Conservation (phyloP, 2,113 vertebrate genomes). For the Clupea harengus region DNA sequence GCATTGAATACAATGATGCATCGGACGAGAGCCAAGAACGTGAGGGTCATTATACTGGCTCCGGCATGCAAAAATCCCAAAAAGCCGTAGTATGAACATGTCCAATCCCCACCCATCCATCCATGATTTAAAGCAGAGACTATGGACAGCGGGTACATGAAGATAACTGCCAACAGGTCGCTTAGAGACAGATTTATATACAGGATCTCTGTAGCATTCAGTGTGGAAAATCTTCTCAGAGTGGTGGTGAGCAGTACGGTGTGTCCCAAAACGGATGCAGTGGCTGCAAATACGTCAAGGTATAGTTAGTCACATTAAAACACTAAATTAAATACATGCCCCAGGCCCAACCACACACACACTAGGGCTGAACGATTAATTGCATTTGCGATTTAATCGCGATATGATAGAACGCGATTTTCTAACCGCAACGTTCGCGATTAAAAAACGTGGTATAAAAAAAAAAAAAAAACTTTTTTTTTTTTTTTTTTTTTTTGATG, state of each 20-base stretch:
- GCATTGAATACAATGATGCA: background rate
- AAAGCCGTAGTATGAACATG: background rate
- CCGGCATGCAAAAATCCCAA: background rate
- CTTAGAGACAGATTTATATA: background rate
- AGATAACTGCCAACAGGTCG: background rate
- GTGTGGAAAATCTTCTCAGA: constrained; percentile 1
- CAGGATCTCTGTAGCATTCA: background rate
- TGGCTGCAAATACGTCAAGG: background rate
- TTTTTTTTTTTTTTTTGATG: too few species aligned
- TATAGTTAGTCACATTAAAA: background rate
- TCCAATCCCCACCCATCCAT: background rate
- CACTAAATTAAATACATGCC: background rate
- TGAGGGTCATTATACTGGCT: background rate
- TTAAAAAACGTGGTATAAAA: too few species aligned
- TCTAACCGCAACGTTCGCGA: too few species aligned
- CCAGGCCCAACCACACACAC: background rate
- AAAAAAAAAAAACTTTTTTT: too few species aligned
- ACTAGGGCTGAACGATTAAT: too few species aligned
- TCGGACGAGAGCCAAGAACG: background rate
- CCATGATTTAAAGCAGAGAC: background rate
- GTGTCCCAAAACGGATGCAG: background rate
- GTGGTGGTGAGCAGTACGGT: background rate
- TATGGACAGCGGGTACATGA: background rate
- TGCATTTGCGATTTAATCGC: too few species aligned
- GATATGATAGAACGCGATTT: too few species aligned